phyloP scores from a whole-genome alignment of 2,113 vertebrate species.

The Coregonus clupeaformis region DNA sequence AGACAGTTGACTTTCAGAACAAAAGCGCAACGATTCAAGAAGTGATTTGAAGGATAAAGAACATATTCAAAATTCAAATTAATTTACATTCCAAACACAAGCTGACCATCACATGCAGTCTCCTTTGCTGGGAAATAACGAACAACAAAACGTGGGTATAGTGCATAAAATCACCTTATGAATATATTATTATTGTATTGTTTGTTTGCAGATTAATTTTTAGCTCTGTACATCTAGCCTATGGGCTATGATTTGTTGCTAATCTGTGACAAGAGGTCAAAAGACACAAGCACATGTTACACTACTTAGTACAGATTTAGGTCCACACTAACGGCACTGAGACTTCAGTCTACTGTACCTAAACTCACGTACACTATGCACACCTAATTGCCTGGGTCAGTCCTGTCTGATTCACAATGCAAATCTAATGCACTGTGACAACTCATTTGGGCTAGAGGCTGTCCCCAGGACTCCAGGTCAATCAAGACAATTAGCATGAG shows the following conservation, averaged over 20 bases:
- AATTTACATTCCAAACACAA: too few relatives aligned
- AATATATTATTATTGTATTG: too few relatives aligned
- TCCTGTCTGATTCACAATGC: slow-evolving; percentile 60
- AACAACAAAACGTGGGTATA: too few relatives aligned
- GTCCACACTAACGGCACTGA: slow-evolving; percentile 9
- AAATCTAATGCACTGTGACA: slow-evolving; percentile 56
- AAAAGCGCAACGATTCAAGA: too few relatives aligned
- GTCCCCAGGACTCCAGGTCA: slow-evolving; percentile 53
- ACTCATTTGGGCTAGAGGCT: slow-evolving; percentile 59
- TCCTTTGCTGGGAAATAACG: too few relatives aligned
- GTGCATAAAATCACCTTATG: too few relatives aligned
- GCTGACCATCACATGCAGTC: too few relatives aligned
- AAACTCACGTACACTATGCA: slow-evolving; percentile 44
- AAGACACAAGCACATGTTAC: neutral
- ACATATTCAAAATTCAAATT: too few relatives aligned
- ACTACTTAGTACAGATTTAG: neutral
- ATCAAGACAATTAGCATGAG: slow-evolving; percentile 31
- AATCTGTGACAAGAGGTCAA: neutral
- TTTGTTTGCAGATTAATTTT: too few relatives aligned
- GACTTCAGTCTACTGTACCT: slow-evolving; percentile 33
- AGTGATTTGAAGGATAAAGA: too few relatives aligned
- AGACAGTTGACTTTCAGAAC: too few relatives aligned
- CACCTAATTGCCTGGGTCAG: slow-evolving; percentile 54
- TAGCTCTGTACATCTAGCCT: too few relatives aligned
- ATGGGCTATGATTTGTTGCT: neutral